phyloP scores from a whole-genome alignment of 2,888 invertebrate genomes.

The Lacanobia oleracea region DNA sequence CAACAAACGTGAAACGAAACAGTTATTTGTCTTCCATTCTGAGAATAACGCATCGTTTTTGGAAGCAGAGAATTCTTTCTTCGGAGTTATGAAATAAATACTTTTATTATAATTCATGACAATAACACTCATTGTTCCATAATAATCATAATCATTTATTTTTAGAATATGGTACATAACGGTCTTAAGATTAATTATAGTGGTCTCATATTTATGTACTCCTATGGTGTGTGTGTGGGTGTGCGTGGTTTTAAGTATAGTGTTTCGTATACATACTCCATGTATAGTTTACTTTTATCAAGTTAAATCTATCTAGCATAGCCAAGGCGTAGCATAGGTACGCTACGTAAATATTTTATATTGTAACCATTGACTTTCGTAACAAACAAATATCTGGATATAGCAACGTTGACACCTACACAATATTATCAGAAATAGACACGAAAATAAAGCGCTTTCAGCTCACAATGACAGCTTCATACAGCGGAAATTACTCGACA shows the following conservation, averaged over 20 bases:
- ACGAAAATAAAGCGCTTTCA: constrained; percentile 32
- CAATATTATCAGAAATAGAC: constrained; percentile 22
- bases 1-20: constrained; percentile 26
- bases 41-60: constrained; percentile 2
- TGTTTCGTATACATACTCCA: no score
- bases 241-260: no score
- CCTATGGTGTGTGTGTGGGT: no score
- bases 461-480: constrained; percentile 7
- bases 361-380: background rate
- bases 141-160: no score
- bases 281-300: no score
- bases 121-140: no score
- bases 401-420: background rate
- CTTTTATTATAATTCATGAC: background rate
- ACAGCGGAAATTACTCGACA: constrained; percentile 47
- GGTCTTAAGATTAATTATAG: no score
- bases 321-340: no score
- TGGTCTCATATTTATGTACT: no score
- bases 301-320: no score
- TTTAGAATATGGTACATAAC: no score
- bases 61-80: background rate
- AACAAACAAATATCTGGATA: background rate
- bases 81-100: background rate
- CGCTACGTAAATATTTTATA: no score
- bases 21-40: constrained; percentile 29